Base-by-base conservation (phyloP, 2,113 vertebrate species). In the Lepus timidus region DNA sequence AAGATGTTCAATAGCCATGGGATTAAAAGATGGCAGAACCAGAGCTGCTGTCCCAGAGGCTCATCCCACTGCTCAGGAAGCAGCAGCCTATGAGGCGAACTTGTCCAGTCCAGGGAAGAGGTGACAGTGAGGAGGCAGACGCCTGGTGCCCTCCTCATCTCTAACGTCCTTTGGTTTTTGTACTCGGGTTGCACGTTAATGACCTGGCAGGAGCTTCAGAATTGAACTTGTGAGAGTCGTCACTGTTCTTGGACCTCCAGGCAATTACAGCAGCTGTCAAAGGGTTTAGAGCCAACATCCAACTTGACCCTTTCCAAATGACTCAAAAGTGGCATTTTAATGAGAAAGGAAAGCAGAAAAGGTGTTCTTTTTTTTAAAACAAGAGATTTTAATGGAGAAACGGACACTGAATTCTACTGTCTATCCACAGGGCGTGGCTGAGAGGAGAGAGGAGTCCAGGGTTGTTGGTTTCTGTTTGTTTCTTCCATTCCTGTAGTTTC, bases 251-350 rank as follows among this genome's bases (percentile, higher is more conserved):
- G 25, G 19, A 90, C 67, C 78, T 88, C 65, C 17, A 33, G 87
- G 83, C 71, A 78, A 96, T 94, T 93, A 88, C 0, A 92, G 84
- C 31, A 94, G 49, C 92, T 96, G 84, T 95, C 93, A 90, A 91
- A 94, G 85, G 73, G 96, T 91, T 96, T 36, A 88, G 92, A 91
- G 85, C 90, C 94, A 84, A 90, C 81, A 93, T 93, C 73, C 68
- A 91, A 64, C 62, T 17, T 51, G 96, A 95, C 90, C 76, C 96
- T 93, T 93, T 94, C 71, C 90, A 94, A 94, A 79, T 93, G 84
- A 95, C 90, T 90, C 85, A 76, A 71, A 89, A 61, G 80, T 95
- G 78, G 73, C 81, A 95, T 93, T 90, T 96, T 95, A 96, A 97
- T 90, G 81, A 96, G 96, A 92, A 94, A 84, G 6, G 16, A 67